Conservation (phyloP, 30 jellyfish, hydroid and myxozoan species). For the Chrysaora quinquecirrha region DNA sequence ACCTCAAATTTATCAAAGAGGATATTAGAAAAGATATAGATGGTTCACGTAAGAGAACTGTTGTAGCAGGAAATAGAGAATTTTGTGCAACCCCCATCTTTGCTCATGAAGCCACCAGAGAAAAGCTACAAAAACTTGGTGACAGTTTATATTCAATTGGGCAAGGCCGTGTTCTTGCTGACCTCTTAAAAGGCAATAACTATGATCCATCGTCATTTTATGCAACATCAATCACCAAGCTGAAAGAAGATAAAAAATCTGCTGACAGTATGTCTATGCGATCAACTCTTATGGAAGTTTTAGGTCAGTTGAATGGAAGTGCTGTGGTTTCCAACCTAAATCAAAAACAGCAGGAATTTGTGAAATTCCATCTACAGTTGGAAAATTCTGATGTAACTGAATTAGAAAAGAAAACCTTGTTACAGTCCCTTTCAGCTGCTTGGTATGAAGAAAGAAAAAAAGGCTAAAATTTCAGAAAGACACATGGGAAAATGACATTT, state of each 20-base stretch:
- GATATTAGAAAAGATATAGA: background rate
- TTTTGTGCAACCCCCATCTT: background rate
- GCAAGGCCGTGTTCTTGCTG: conserved; percentile 4
- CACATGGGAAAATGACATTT: conserved; percentile 33
- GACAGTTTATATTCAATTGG: background rate
- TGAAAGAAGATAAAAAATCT: background rate
- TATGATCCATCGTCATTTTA: conserved; percentile 49
- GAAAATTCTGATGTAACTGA: no score
- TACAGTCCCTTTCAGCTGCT: no score
- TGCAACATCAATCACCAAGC: conserved; percentile 38
- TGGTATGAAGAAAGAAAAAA: no score
- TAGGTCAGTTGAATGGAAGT: conserved; percentile 9
- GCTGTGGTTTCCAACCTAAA: conserved; percentile 7
- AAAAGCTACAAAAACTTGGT: background rate
- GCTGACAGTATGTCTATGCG: background rate
- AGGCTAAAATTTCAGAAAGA: background rate
- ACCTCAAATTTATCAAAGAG: background rate
- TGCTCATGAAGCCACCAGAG: conserved; percentile 2
- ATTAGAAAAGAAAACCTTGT: no score
- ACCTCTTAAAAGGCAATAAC: conserved; percentile 34
- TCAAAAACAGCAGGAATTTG: background rate
- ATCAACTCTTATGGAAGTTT: background rate
- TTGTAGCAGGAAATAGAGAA: background rate
- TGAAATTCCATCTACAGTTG: no score
- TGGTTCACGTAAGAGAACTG: conserved; percentile 1